phyloP scores from a whole-genome alignment of 2,797 vertebrate species.

The Tachyglossus aculeatus region DNA sequence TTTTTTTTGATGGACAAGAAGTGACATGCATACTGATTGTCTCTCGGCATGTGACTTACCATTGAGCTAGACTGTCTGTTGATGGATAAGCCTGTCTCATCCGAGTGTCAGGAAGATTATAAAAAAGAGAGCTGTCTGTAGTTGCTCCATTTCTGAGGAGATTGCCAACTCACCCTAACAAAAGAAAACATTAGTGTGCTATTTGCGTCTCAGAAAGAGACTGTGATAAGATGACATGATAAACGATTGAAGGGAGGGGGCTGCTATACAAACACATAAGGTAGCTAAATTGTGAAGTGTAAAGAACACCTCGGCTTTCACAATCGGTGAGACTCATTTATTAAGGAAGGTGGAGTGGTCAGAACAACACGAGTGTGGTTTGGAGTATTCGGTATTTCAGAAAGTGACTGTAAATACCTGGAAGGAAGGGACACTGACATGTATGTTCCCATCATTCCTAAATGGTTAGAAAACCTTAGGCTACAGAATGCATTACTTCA shows the following conservation, averaged over 20 bases:
- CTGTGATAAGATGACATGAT: constrained; percentile 95
- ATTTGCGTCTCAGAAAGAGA: constrained; percentile 88
- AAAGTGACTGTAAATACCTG: constrained; percentile 51
- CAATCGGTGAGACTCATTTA: constrained; percentile 61
- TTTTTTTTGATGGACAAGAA: constrained; percentile 68
- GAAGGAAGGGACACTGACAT: constrained; percentile 34
- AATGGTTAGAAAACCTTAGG: not conserved
- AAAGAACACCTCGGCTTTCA: constrained; percentile 68
- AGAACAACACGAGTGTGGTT: constrained; percentile 41
- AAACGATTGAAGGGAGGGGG: constrained; percentile 78
- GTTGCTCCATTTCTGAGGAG: constrained; percentile 92
- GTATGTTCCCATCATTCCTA: not conserved
- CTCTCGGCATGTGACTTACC: constrained; percentile 74
- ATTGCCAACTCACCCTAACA: constrained; percentile 99
- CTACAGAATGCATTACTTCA: not conserved
- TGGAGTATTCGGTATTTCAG: constrained; percentile 32
- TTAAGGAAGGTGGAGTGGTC: constrained; percentile 58
- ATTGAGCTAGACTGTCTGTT: constrained; percentile 76
- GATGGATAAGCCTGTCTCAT: constrained; percentile 90
- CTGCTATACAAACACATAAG: constrained; percentile 82
- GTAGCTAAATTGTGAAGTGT: constrained; percentile 74
- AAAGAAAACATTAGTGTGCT: constrained; percentile 96
- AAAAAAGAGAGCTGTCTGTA: constrained; percentile 90
- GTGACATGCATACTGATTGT: constrained; percentile 66
- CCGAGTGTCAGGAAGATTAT: constrained; percentile 94